Evolutionary conservation across 2,888 invertebrate genomes (phyloP).

Genomic region (Troides helena): DNA sequence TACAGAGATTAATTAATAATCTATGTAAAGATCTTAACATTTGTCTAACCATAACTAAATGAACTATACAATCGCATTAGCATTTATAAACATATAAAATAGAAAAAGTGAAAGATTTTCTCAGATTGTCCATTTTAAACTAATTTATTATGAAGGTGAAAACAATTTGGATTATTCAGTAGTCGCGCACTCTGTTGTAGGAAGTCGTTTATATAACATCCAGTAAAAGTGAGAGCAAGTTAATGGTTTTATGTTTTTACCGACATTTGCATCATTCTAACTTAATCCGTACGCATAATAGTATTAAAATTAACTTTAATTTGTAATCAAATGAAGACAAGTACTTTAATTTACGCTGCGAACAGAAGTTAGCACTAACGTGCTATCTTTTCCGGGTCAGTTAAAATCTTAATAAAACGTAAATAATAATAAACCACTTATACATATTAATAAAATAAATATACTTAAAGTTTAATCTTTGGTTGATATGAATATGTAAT

Average conservation of each 20-base stretch:
- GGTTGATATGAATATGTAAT: too few species aligned
- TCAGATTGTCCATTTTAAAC: background rate
- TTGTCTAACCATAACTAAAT: background rate
- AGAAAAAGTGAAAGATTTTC: background rate
- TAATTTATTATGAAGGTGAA: slow-evolving; percentile 10
- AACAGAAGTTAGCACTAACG: background rate
- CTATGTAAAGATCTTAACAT: background rate
- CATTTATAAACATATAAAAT: background rate
- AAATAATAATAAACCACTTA: background rate
- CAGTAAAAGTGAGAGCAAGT: slow-evolving; percentile 12
- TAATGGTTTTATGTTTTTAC: slow-evolving; percentile 13
- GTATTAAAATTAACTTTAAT: background rate
- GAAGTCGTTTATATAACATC: slow-evolving; percentile 11
- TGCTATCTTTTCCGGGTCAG: background rate
- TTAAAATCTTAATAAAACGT: background rate
- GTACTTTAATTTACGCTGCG: background rate
- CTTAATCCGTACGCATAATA: slow-evolving; percentile 15
- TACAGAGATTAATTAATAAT: background rate
- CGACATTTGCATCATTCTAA: slow-evolving; percentile 16
- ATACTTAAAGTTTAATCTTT: too few species aligned
- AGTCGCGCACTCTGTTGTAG: slow-evolving; percentile 4
- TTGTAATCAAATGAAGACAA: background rate
- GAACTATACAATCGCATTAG: background rate
- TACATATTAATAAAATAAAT: background rate
- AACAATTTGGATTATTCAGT: slow-evolving; percentile 1